Conservation (phyloP, 1,140 invertebrate species). For the Drosophila paulistorum region DNA sequence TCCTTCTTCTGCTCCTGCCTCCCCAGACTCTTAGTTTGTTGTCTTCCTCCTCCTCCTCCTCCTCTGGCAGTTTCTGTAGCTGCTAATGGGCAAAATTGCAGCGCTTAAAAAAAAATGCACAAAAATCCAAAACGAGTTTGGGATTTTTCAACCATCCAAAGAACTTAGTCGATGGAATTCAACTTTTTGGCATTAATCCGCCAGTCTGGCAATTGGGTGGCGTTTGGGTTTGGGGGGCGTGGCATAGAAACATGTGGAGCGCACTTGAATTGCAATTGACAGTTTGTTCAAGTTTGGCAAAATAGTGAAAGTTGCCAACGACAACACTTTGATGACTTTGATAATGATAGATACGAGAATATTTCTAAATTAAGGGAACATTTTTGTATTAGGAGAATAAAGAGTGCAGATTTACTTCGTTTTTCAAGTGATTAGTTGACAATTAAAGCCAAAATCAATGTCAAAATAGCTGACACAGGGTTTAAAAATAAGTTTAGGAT, state of each 20-base stretch:
- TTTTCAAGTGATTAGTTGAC: too few species aligned
- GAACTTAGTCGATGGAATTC: slow-evolving; percentile 13
- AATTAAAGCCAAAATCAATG: too few species aligned
- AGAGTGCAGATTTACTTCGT: too few species aligned
- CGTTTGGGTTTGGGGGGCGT: slow-evolving; percentile 17
- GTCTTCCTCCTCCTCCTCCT: background rate
- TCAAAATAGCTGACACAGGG: too few species aligned
- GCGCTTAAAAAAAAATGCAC: slow-evolving; percentile 23
- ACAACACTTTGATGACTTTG: background rate
- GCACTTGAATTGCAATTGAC: slow-evolving; percentile 30
- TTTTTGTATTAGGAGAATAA: too few species aligned
- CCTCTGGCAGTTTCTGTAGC: background rate
- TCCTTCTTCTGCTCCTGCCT: background rate
- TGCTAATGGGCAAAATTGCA: slow-evolving; percentile 32
- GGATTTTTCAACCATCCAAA: slow-evolving; percentile 24
- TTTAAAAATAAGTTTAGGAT: too few species aligned
- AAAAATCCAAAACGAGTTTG: slow-evolving; percentile 44
- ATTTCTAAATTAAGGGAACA: background rate
- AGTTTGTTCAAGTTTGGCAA: slow-evolving; percentile 21
- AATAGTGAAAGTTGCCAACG: slow-evolving; percentile 41
- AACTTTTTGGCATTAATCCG: slow-evolving; percentile 7
- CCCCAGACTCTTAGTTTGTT: background rate
- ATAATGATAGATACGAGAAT: background rate
- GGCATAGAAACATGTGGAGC: slow-evolving; percentile 18
- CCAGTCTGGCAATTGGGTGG: background rate